These are phyloP conservation scores for Ispidina picta DNA, from an alignment of 2,797 vertebrate species.

Conservation along the genomic window DNA sequence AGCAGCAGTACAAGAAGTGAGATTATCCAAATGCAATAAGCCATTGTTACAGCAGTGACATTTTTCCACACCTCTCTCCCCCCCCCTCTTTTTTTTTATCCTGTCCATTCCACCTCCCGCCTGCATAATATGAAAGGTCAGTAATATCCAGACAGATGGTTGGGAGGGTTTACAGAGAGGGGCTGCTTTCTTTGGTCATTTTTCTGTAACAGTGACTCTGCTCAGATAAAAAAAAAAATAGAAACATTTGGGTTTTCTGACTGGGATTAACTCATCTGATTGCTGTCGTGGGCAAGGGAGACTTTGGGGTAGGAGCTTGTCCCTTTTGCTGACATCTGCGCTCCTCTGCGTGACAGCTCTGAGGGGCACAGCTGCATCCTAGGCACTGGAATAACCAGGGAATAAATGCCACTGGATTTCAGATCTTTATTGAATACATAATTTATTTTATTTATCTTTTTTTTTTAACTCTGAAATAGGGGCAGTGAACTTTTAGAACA, in stretches of 20 bases:
- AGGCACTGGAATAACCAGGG: not conserved
- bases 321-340: not conserved
- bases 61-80: not conserved
- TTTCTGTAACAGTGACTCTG: conserved; percentile 38
- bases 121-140: conserved; percentile 54
- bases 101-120: not conserved
- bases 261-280: not conserved
- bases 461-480: not conserved
- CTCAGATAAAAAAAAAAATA: not conserved
- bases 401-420: not conserved
- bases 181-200: conserved; percentile 54
- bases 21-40: conserved; percentile 64
- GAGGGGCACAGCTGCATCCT: not conserved
- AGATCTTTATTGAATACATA: not conserved
- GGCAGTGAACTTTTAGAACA: not conserved
- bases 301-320: not conserved
- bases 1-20: conserved; percentile 13
- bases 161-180: conserved; percentile 44
- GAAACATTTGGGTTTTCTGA: not conserved
- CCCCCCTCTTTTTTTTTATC: not conserved
- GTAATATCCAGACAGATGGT: conserved; percentile 61
- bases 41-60: conserved; percentile 44
- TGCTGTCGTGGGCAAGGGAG: not conserved
- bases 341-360: not conserved
- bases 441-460: not conserved